Evolutionary conservation across 2,888 invertebrate genomes (phyloP), one percentile per base, ranked within the genome.

Genomic region (Beris chalybata): DNA sequence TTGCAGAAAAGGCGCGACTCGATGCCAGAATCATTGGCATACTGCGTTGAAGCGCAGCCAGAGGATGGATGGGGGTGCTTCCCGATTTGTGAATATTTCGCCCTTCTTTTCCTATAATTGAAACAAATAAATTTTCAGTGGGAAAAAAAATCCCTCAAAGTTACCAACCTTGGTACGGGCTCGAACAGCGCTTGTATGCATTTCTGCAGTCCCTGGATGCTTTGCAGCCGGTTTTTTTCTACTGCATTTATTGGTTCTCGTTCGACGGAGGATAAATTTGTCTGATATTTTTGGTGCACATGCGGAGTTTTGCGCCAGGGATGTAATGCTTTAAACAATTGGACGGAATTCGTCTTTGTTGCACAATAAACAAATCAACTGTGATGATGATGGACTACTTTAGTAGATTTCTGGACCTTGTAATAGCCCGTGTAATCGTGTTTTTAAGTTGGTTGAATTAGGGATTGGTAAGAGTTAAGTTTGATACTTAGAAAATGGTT

Each of bases 111-210:
- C 31, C 61, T 61, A 61, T 61, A 61, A 61, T 61, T 61, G 61
- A 61, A 61, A 61, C 50, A 61, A 52, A 61, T 61, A 61, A 61
- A 61, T 61, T 61, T 47, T 13, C 61, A 22, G 50, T 61, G 61
- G 61, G 50, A 61, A 61, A 61, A 61, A 61, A 61, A 61, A 52
- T 61, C 50, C 43, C 52, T 38, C 38, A 52, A 43, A 50, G 29
- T 29, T 9, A 29, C 61, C 30, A 38, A 38, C 38, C 5, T 38
- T 38, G 7, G 38, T 61, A 43, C 61, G 50, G 48, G 48, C n/a
- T 52, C 61, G 15, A 48, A 48, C 13, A 9, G 32, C 61, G 61
- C 52, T 50, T 13, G 52, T 50, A 30, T 61, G 61, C 61, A 61
- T 50, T 61, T 61, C 50, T 61, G 61, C 61, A 61, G 32, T 61